These are phyloP conservation scores for Nephrotoma appendiculata DNA, from an alignment of 2,888 invertebrate species.

Conservation along the genomic window DNA sequence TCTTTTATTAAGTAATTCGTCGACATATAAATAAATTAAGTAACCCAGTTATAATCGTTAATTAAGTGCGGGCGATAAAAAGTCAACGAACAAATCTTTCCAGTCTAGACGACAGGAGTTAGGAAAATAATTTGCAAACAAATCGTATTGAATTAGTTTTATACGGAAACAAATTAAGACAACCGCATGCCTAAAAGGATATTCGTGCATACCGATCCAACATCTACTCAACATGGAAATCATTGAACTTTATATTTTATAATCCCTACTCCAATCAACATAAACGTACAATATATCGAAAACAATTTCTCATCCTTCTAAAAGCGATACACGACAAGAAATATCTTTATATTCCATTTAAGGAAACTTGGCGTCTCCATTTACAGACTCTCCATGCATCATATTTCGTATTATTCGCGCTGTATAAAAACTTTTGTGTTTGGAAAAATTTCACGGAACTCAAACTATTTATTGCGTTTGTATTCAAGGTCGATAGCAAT, in stretches of 20 bases:
- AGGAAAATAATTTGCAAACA: background rate
- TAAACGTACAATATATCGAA: too few species aligned
- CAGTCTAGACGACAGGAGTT: background rate
- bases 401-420: background rate
- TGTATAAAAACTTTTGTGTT: background rate
- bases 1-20: background rate
- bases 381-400: background rate
- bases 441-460: background rate
- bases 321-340: background rate
- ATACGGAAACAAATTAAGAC: background rate
- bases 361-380: background rate
- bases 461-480: background rate
- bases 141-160: background rate
- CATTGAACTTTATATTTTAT: background rate
- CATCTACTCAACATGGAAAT: background rate
- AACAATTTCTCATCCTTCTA: too few species aligned
- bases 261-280: background rate
- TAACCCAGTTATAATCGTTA: background rate
- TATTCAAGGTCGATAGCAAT: background rate
- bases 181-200: background rate
- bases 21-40: background rate
- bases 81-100: too few species aligned
- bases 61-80: background rate
- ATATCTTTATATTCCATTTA: background rate
- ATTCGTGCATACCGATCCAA: background rate